phyloP scores from a whole-genome alignment of 2,113 vertebrate species.

The Polypterus bichir region DNA sequence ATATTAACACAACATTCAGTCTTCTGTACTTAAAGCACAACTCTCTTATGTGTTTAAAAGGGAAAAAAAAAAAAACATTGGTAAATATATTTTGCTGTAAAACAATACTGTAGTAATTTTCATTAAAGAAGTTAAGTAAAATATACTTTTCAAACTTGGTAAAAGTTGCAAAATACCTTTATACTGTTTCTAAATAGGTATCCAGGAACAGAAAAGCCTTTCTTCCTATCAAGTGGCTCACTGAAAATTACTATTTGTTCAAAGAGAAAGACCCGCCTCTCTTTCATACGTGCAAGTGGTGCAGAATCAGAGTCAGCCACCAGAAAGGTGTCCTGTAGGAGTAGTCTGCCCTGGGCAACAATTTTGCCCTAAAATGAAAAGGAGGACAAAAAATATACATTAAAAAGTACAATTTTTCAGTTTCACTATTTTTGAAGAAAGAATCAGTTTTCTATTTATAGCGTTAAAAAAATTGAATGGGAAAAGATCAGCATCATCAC shows the following conservation, averaged over 20 bases:
- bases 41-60: too few relatives aligned
- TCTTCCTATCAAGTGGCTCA: constrained; percentile 94
- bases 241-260: constrained; percentile 98
- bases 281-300: constrained; percentile 84
- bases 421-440: neutral
- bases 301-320: constrained; percentile 84
- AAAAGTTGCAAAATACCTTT: constrained; percentile 52
- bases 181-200: constrained; percentile 96
- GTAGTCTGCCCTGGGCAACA: constrained; percentile 87
- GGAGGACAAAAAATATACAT: constrained; percentile 12
- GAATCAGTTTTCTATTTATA: too few relatives aligned
- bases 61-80: too few relatives aligned
- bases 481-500: too few relatives aligned
- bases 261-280: constrained; percentile 89
- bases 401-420: neutral
- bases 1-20: too few relatives aligned
- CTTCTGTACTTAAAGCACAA: too few relatives aligned
- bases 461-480: too few relatives aligned
- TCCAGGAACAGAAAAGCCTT: constrained; percentile 87
- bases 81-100: too few relatives aligned
- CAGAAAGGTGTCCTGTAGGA: constrained; percentile 90
- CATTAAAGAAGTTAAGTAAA: too few relatives aligned
- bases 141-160: too few relatives aligned
- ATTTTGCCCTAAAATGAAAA: constrained; percentile 77
- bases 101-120: too few relatives aligned